Evolutionary conservation across 2,888 invertebrate species (phyloP).

Genomic region (Reticulitermes lucifugus): DNA sequence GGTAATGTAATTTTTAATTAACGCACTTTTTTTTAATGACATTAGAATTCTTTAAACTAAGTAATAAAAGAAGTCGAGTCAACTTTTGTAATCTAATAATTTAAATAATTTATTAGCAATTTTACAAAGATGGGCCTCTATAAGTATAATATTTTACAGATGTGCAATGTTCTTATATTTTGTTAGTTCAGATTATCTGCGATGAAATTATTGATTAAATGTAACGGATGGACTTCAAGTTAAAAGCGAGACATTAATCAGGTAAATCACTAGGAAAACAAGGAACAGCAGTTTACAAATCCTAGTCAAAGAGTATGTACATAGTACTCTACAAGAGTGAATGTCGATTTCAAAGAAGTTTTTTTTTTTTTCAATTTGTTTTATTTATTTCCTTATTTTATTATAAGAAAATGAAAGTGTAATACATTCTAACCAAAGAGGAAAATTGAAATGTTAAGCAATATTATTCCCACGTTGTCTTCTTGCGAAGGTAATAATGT

Average conservation of each 20-base stretch:
- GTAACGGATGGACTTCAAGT: neutral
- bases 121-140: slow-evolving; percentile 22
- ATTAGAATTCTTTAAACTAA: no score
- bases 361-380: slow-evolving; percentile 18
- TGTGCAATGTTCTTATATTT: slow-evolving; percentile 27
- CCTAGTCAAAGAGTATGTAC: slow-evolving; percentile 43
- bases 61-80: neutral
- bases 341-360: slow-evolving; percentile 6
- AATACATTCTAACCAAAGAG: slow-evolving; percentile 47
- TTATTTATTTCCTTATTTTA: slow-evolving; percentile 44
- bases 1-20: no score
- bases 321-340: slow-evolving; percentile 22
- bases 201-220: neutral
- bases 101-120: slow-evolving; percentile 37
- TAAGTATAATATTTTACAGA: neutral
- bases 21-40: no score
- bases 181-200: slow-evolving; percentile 6
- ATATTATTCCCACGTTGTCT: slow-evolving; percentile 37
- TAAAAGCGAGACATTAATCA: neutral
- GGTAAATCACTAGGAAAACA: slow-evolving; percentile 29
- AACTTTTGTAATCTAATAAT: slow-evolving; percentile 14
- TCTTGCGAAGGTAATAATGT: slow-evolving; percentile 5
- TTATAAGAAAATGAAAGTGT: slow-evolving; percentile 43
- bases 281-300: slow-evolving; percentile 33
- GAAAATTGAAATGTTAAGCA: slow-evolving; percentile 34